Base-by-base conservation (phyloP, 2,888 invertebrate species). In the Sycophila texana region DNA sequence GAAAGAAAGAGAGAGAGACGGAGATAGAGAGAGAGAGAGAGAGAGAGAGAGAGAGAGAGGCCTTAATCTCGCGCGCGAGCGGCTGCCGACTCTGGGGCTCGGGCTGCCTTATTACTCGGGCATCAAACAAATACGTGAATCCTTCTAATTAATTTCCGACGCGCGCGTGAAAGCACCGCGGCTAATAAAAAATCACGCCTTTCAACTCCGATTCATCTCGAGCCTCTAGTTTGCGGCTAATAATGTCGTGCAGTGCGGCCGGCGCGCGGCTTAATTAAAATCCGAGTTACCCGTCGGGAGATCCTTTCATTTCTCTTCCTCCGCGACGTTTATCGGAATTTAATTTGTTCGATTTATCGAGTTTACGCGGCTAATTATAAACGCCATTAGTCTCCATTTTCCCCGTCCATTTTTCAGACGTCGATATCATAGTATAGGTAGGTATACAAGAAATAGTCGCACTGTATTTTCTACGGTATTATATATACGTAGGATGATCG, bases 101-200 rank as follows among this genome's bases (percentile, higher is more conserved):
- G 49, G 58, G 68, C 73, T 67, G 79, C 66, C 81, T 81, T 77
- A 79, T 79, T 79, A 81, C 79, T 26, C 79, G 60, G 57, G 81
- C 77, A 77, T 79, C 81, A 77, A 81, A 71, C 81, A 79, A 79
- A 79, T 81, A 81, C 77, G 71, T 58, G 79, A 81, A 77, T 77
- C 79, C 81, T 77, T 77, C 74, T 81, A 79, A 81, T 81, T 81
- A 81, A 81, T 81, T 79, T 79, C 81, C 81, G 77, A 81, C 71
- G 74, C 77, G 73, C 72, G 66, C 57, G 22, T n/a, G 73, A 72
- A 65, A 75, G 60, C 26, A 7, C 63, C 18, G 13, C 20, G n/a
- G 55, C 39, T 67, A 65, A 63, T 63, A 66, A 74, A 74, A 73
- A 73, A 79, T 67, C 70, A 30, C 57, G 57, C 30, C 76, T 73